Evolutionary conservation across 2,888 invertebrate genomes (phyloP).

Genomic region (Agrotis clavis): DNA sequence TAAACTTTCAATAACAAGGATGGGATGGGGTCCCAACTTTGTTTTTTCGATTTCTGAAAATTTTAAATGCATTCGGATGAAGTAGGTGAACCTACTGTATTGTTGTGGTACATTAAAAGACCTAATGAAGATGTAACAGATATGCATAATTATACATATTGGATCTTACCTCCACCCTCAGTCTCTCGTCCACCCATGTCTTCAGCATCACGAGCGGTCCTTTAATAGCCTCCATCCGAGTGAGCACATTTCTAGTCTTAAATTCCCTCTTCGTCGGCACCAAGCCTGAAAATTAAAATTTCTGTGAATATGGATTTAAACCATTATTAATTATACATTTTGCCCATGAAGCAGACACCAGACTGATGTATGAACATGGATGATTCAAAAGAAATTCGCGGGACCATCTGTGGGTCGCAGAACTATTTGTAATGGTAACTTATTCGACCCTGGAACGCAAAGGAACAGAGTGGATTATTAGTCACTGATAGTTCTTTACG

Average conservation of each 20-base stretch:
- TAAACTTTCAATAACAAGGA: background rate
- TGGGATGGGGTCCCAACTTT: background rate
- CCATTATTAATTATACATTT: background rate
- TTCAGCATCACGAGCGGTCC: constrained; percentile 93
- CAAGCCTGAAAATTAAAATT: constrained; percentile 30
- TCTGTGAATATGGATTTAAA: background rate
- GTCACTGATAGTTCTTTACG: too few relatives aligned
- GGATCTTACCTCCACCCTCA: constrained; percentile 92
- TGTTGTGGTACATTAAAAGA: background rate
- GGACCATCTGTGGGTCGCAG: too few relatives aligned
- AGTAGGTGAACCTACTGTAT: too few relatives aligned
- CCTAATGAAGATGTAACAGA: background rate
- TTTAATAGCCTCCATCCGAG: constrained; percentile 86
- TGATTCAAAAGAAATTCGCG: background rate
- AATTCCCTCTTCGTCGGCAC: constrained; percentile 53
- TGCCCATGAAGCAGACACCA: background rate
- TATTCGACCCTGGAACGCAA: too few relatives aligned
- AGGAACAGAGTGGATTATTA: too few relatives aligned
- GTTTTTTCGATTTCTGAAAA: background rate
- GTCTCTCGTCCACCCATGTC: constrained; percentile 91
- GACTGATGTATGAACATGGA: background rate
- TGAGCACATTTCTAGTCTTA: constrained; percentile 77
- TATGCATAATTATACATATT: background rate
- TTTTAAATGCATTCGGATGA: too few relatives aligned
- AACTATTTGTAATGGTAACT: too few relatives aligned